These are phyloP conservation scores for Limnephilus lunatus DNA, from an alignment of 2,888 invertebrate species.

Conservation along the genomic window DNA sequence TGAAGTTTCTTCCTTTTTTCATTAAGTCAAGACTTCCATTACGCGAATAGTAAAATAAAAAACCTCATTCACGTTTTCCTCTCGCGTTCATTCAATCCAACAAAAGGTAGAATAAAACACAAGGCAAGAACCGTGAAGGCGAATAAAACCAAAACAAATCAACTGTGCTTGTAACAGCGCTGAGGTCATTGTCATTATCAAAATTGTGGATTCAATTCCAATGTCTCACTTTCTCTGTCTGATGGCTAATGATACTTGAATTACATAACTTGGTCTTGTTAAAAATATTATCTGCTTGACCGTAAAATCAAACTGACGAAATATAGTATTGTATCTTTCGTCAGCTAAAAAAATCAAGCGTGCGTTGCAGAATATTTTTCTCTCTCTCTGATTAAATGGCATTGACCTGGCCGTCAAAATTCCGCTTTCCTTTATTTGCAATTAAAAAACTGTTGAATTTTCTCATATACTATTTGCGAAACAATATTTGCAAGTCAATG, in stretches of 20 bases:
- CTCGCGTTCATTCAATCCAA: slow-evolving; percentile 13
- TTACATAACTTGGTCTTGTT: neutral
- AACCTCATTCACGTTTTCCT: slow-evolving; percentile 27
- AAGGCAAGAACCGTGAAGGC: neutral
- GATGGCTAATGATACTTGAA: neutral
- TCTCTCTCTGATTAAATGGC: neutral
- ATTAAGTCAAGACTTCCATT: slow-evolving; percentile 32
- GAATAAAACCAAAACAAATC: slow-evolving; percentile 13
- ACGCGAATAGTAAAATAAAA: slow-evolving; percentile 36
- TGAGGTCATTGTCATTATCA: slow-evolving; percentile 33
- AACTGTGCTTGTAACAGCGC: neutral
- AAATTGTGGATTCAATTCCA: slow-evolving; percentile 17
- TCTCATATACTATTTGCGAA: neutral
- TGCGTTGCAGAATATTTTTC: neutral
- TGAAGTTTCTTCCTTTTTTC: slow-evolving; percentile 37
- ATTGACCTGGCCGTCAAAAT: neutral
- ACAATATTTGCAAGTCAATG: neutral
- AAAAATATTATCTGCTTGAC: neutral
- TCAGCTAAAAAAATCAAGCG: neutral
- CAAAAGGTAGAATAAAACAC: slow-evolving; percentile 22
- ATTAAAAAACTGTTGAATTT: neutral
- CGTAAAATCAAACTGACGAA: neutral
- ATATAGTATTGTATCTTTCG: no score
- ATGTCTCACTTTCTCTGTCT: slow-evolving; percentile 25
- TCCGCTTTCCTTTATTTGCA: neutral